Conservation (phyloP, 1,140 invertebrate species). For the Drosophila carrolli region DNA sequence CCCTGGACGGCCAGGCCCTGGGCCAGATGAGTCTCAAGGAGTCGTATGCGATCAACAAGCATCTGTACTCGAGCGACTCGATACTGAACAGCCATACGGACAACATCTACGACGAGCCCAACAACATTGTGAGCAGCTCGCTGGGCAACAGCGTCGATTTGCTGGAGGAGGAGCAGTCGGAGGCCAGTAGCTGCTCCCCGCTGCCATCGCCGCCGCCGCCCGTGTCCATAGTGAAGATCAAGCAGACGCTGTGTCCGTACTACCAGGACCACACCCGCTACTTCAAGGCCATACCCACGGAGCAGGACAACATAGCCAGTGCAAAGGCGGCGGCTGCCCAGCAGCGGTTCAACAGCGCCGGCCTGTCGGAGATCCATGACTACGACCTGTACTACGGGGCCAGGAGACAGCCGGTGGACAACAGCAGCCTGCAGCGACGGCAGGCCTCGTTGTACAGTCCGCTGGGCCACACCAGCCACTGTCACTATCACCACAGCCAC, state of each 20-base stretch:
- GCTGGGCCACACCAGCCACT: conserved; percentile 39
- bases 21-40: conserved; percentile 63
- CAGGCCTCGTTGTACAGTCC: conserved; percentile 40
- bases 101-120: conserved; percentile 84
- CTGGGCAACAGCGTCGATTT: conserved; percentile 75
- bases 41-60: conserved; percentile 78
- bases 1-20: conserved; percentile 22
- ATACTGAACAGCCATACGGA: conserved; percentile 80
- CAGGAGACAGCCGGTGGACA: conserved; percentile 52
- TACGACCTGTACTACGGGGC: conserved; percentile 81
- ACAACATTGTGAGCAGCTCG: conserved; percentile 78
- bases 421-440: conserved; percentile 28
- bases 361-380: conserved; percentile 79
- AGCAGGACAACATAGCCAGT: conserved; percentile 77
- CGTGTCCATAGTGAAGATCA: conserved; percentile 70
- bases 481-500: conserved; percentile 36
- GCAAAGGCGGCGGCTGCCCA: conserved; percentile 72
- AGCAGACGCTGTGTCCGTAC: conserved; percentile 73
- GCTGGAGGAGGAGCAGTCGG: conserved; percentile 67
- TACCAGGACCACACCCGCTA: conserved; percentile 83
- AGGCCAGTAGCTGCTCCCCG: conserved; percentile 69
- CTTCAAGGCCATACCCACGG: conserved; percentile 82
- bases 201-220: conserved; percentile 72
- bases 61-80: conserved; percentile 81
- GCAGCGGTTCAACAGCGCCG: conserved; percentile 74